These are phyloP conservation scores for Idaea aversata DNA, from an alignment of 2,888 invertebrate species.

Conservation along the genomic window DNA sequence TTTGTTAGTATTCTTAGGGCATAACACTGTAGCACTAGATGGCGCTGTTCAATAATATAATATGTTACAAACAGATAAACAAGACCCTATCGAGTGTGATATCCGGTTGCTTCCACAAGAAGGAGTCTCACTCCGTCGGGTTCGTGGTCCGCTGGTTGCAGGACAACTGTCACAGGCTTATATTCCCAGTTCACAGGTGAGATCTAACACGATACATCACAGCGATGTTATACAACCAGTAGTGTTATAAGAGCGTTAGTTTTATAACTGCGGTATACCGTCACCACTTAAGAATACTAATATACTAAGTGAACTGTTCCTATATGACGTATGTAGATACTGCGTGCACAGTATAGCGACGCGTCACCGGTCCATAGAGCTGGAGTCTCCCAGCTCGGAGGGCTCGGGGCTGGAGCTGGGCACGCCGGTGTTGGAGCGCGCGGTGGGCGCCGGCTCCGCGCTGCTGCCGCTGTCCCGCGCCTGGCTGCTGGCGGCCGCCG, in stretches of 20 bases:
- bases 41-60: neutral
- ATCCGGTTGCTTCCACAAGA: conserved; percentile 90
- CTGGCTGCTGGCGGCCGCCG: conserved; percentile 85
- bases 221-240: neutral
- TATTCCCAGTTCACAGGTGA: conserved; percentile 87
- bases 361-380: conserved; percentile 77
- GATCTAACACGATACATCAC: neutral
- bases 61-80: conserved; percentile 74
- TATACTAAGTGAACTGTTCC: too few species aligned
- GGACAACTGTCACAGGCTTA: conserved; percentile 87
- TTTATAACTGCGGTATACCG: neutral
- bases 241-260: neutral
- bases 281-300: neutral
- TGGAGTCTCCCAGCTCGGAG: conserved; percentile 39
- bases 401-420: conserved; percentile 83
- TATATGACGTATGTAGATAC: conserved; percentile 44
- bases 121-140: conserved; percentile 85
- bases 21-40: neutral
- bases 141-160: conserved; percentile 91
- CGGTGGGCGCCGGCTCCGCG: conserved; percentile 40
- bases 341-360: conserved; percentile 76
- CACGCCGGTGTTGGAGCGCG: conserved; percentile 84
- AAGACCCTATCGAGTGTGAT: conserved; percentile 86
- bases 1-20: neutral
- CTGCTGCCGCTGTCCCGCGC: conserved; percentile 84